Conservation (phyloP, 2,888 invertebrate genomes). For the Alitta virens region DNA sequence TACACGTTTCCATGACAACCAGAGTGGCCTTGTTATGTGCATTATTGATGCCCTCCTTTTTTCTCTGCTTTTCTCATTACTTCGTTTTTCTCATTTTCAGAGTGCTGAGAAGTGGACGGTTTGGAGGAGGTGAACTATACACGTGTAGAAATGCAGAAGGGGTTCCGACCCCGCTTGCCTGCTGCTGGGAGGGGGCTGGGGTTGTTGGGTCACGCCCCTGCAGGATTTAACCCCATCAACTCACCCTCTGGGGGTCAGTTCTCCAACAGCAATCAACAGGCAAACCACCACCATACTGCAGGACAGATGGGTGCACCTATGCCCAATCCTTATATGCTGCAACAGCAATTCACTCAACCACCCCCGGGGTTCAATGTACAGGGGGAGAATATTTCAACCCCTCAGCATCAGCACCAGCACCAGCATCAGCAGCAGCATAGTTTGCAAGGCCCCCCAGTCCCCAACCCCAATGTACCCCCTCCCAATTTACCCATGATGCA, state of each 20-base stretch:
- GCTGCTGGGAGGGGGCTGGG: constrained; percentile 1
- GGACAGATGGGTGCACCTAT: neutral
- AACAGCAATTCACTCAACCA: neutral
- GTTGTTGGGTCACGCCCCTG: constrained; percentile 10
- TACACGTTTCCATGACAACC: too few relatives aligned
- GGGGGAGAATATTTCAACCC: neutral
- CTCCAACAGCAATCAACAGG: neutral
- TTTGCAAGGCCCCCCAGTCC: neutral
- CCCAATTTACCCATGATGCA: neutral
- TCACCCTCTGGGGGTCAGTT: neutral
- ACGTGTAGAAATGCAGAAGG: too few relatives aligned
- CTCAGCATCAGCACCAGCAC: too few relatives aligned
- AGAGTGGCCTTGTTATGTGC: too few relatives aligned
- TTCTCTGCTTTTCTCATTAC: too few relatives aligned
- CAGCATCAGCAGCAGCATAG: too few relatives aligned
- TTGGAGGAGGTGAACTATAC: too few relatives aligned
- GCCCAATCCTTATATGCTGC: neutral
- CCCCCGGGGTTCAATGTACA: neutral
- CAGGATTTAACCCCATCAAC: neutral
- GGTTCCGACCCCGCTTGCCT: too few relatives aligned
- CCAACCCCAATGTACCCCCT: neutral
- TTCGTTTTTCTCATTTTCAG: too few relatives aligned
- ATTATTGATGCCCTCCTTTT: too few relatives aligned
- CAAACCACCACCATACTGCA: neutral
- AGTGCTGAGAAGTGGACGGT: too few relatives aligned